Evolutionary conservation across 2,797 vertebrate genomes (phyloP).

Genomic region (Hoplostethus atlanticus): DNA sequence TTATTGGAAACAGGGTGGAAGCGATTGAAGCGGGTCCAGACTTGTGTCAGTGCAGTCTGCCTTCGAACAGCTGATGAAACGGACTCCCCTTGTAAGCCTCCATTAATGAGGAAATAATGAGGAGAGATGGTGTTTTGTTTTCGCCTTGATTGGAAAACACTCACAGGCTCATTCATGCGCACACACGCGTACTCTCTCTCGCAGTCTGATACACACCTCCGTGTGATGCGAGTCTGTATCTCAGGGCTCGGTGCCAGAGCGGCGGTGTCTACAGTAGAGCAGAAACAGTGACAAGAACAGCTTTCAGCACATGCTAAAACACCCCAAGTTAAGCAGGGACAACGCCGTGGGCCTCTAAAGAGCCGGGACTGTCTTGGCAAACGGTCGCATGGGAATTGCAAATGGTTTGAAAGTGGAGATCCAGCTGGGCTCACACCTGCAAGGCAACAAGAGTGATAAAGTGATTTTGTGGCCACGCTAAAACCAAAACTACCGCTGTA

Average conservation of each 20-base stretch:
- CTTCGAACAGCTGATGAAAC: conserved; percentile 56
- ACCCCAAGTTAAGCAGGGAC: conserved; percentile 4
- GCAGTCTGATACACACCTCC: too few species aligned
- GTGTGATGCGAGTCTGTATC: conserved; percentile 3
- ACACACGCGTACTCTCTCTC: background rate
- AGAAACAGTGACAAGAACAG: conserved; percentile 17
- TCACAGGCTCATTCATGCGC: background rate
- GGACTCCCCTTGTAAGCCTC: conserved; percentile 6
- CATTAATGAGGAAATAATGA: conserved; percentile 56
- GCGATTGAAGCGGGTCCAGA: conserved; percentile 68
- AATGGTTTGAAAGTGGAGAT: conserved; percentile 26
- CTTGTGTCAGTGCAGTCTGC: conserved; percentile 46
- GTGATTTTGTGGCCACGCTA: conserved; percentile 37
- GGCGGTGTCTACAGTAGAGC: conserved; percentile 16
- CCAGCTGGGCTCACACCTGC: conserved; percentile 64
- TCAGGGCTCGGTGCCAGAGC: background rate
- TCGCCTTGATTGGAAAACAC: conserved; percentile 25
- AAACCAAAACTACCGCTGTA: conserved; percentile 36
- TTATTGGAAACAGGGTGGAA: conserved; percentile 68
- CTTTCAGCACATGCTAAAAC: conserved; percentile 33
- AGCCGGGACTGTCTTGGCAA: conserved; percentile 28
- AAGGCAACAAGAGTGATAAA: conserved; percentile 37
- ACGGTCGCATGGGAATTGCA: conserved; percentile 10
- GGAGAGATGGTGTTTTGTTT: conserved; percentile 22
- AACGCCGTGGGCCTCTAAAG: conserved; percentile 4